These are phyloP conservation scores for Protaetia brevitarsis DNA, from an alignment of 1,140 invertebrate genomes.

Conservation along the genomic window DNA sequence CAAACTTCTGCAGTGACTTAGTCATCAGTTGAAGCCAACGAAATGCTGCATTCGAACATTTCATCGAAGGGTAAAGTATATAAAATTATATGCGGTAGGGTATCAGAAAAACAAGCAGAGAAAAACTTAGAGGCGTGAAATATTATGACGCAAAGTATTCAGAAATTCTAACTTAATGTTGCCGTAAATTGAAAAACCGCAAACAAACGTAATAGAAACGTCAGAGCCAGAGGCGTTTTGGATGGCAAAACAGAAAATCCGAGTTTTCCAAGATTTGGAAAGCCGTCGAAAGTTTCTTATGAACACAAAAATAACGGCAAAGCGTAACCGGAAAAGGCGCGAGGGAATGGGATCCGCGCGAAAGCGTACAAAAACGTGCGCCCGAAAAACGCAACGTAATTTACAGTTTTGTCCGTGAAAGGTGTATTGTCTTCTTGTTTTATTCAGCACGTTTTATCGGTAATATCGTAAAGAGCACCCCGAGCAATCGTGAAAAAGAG, in stretches of 20 bases:
- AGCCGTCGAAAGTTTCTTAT: neutral
- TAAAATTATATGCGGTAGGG: too few species aligned
- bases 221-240: neutral
- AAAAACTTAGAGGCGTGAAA: neutral
- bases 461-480: neutral
- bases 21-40: too few species aligned
- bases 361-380: neutral
- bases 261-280: neutral
- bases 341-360: neutral
- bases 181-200: slow-evolving; percentile 2
- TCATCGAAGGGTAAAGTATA: too few species aligned
- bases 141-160: neutral
- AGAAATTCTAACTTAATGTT: neutral
- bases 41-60: too few species aligned
- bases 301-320: neutral
- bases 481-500: neutral
- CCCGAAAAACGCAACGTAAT: neutral
- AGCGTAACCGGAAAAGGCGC: neutral
- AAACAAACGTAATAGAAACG: slow-evolving; percentile 1
- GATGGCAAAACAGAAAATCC: neutral
- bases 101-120: neutral
- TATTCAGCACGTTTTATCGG: neutral
- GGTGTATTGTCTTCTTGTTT: neutral
- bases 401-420: neutral
- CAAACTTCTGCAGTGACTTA: too few species aligned